These are phyloP conservation scores for Sinocyclocheilus anophthalmus DNA, from an alignment of 2,113 vertebrate genomes.

Conservation along the genomic window DNA sequence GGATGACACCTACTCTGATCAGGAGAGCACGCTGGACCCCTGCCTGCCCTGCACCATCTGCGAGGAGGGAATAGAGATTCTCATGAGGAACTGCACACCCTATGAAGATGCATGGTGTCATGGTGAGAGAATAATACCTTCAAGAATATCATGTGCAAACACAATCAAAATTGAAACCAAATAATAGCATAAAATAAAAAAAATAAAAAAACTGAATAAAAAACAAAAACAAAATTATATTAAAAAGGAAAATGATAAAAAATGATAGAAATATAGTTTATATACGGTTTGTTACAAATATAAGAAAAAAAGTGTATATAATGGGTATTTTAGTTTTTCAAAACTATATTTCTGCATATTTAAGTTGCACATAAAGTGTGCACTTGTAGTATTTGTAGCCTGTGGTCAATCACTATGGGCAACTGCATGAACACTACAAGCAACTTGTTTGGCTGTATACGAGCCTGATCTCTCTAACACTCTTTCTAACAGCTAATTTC, in stretches of 20 bases:
- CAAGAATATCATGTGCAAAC: not conserved
- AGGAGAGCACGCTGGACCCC: slow-evolving; percentile 90
- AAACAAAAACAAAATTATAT: not conserved
- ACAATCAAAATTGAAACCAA: not conserved
- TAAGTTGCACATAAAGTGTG: slow-evolving; percentile 1
- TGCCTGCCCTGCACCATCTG: slow-evolving; percentile 94
- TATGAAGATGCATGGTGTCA: slow-evolving; percentile 80
- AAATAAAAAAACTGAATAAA: not conserved
- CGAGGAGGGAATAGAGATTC: slow-evolving; percentile 81
- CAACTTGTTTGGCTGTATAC: not conserved
- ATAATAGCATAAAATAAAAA: not conserved
- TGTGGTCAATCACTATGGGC: not conserved
- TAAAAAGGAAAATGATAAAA: too few species aligned
- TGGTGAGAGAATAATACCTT: slow-evolving; percentile 71
- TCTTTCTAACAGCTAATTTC: not conserved
- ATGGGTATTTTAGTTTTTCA: too few species aligned
- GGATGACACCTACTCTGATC: slow-evolving; percentile 87
- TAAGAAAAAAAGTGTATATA: not conserved
- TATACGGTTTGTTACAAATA: not conserved
- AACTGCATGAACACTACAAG: not conserved
- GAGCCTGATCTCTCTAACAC: not conserved
- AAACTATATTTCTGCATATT: not conserved
- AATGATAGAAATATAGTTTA: not conserved
- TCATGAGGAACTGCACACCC: slow-evolving; percentile 78
- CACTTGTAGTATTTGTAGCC: not conserved